phyloP scores from a whole-genome alignment of 2,888 invertebrate species.

The Trisateles emortualis region DNA sequence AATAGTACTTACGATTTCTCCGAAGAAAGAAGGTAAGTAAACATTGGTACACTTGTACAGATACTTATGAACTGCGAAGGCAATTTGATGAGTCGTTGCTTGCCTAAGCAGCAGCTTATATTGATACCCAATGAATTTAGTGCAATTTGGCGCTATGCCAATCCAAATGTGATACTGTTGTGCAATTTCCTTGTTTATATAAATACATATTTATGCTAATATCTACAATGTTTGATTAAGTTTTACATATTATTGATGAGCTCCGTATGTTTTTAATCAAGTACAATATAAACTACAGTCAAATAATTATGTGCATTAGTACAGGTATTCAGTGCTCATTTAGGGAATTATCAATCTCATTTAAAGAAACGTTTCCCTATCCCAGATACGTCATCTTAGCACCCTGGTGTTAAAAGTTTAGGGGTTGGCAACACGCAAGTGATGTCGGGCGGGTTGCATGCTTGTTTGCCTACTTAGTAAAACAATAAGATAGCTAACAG shows the following conservation, averaged over 20 bases:
- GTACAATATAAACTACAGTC: too few species aligned
- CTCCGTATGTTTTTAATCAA: too few species aligned
- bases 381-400: too few species aligned
- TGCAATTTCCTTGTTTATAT: constrained; percentile 23
- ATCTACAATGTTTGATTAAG: constrained; percentile 7
- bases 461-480: too few species aligned
- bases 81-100: constrained; percentile 11
- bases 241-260: not conserved
- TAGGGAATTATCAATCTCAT: too few species aligned
- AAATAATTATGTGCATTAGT: too few species aligned
- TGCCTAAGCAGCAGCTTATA: constrained; percentile 18
- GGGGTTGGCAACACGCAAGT: too few species aligned
- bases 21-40: constrained; percentile 43
- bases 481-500: too few species aligned
- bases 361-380: too few species aligned
- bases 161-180: constrained; percentile 12
- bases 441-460: too few species aligned
- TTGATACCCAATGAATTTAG: constrained; percentile 13
- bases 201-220: constrained; percentile 10
- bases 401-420: too few species aligned
- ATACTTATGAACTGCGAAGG: constrained; percentile 26
- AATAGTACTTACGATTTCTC: constrained; percentile 43
- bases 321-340: too few species aligned
- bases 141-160: constrained; percentile 25
- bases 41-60: constrained; percentile 28